phyloP scores from a whole-genome alignment of 1,140 invertebrate genomes.

The Vanessa atalanta region DNA sequence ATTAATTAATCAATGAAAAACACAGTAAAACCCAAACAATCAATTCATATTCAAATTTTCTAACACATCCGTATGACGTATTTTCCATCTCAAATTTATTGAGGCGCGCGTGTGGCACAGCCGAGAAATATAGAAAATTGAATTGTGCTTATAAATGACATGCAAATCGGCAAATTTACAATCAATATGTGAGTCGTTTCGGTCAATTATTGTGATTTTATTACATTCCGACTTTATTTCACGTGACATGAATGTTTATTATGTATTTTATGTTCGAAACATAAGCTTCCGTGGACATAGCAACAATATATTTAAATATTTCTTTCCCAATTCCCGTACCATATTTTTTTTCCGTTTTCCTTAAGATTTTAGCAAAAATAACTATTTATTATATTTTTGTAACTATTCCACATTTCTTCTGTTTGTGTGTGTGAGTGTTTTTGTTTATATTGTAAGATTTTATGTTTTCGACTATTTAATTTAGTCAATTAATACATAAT shows the following conservation, averaged over 20 bases:
- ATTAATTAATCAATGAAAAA: background rate
- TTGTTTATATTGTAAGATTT: too few relatives aligned
- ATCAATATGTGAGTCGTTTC: conserved; percentile 60
- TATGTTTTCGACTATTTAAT: too few relatives aligned
- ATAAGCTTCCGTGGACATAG: conserved; percentile 27
- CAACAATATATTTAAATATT: conserved; percentile 6
- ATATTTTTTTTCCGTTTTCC: too few relatives aligned
- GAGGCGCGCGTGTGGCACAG: conserved; percentile 24
- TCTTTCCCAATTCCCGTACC: too few relatives aligned
- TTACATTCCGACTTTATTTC: conserved; percentile 55
- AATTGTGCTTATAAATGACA: conserved; percentile 47
- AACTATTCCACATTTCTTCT: too few relatives aligned
- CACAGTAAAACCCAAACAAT: conserved; percentile 11
- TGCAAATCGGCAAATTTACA: conserved; percentile 72
- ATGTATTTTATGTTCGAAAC: conserved; percentile 19
- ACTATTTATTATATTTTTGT: too few relatives aligned
- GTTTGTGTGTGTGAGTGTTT: too few relatives aligned
- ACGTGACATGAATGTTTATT: conserved; percentile 47
- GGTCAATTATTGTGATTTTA: conserved; percentile 66
- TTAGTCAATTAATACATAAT: too few relatives aligned
- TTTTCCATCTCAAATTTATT: conserved; percentile 17
- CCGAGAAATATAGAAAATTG: conserved; percentile 13
- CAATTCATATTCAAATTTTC: conserved; percentile 32
- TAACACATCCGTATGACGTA: conserved; percentile 26
- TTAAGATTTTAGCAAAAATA: too few relatives aligned